These are phyloP conservation scores for Acheta domesticus DNA, from an alignment of 2,888 invertebrate genomes.

Conservation along the genomic window DNA sequence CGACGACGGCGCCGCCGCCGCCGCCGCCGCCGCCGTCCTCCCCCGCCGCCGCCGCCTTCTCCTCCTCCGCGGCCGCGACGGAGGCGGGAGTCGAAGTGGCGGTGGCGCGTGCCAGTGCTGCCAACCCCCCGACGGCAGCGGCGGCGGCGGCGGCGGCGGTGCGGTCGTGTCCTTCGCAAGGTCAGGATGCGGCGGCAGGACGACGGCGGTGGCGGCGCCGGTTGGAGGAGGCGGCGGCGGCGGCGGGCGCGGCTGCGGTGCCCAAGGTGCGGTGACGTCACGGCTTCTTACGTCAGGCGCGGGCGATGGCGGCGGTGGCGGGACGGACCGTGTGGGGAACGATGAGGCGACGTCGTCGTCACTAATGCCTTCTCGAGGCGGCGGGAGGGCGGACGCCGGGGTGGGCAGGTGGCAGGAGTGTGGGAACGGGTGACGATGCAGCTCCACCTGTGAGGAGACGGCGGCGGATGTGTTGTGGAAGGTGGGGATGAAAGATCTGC, in stretches of 20 bases:
- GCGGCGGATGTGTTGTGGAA: too few relatives aligned
- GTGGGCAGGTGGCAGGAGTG: neutral
- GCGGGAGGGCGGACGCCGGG: neutral
- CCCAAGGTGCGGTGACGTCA: neutral
- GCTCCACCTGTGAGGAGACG: too few relatives aligned
- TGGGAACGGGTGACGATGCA: too few relatives aligned
- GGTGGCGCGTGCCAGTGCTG: neutral
- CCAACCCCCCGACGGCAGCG: neutral
- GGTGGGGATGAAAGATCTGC: too few relatives aligned
- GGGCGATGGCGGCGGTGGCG: neutral
- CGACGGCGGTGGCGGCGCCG: neutral
- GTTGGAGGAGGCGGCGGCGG: neutral
- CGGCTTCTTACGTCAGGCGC: neutral
- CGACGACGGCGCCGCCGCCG: too few relatives aligned
- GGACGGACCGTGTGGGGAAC: neutral
- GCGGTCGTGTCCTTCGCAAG: conserved; percentile 1
- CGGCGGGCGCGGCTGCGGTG: neutral
- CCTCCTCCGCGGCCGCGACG: neutral
- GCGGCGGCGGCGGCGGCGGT: too few relatives aligned
- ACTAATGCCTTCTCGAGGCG: neutral
- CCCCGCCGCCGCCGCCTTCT: neutral
- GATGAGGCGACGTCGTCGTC: neutral
- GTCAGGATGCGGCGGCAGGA: neutral
- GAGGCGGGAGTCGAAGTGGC: neutral
- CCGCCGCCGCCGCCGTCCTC: neutral